Conservation (phyloP, 30 jellyfish, hydroid and myxozoan genomes). For the Nemopilema nomurai region DNA sequence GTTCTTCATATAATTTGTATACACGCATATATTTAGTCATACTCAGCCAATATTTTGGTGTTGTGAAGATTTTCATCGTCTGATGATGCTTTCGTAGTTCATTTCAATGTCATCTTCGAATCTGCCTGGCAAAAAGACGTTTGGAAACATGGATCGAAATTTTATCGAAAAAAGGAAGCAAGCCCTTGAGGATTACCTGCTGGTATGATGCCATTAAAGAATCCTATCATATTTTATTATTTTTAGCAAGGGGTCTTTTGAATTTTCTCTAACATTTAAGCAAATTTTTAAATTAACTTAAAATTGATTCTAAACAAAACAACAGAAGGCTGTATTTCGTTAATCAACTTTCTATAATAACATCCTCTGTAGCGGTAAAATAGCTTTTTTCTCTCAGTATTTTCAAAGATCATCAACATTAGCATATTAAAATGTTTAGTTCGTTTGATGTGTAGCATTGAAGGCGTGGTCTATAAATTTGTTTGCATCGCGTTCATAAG, state of each 20-base stretch:
- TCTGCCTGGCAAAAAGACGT: constrained; percentile 88
- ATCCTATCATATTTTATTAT: neutral
- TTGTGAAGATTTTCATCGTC: neutral
- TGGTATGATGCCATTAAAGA: constrained; percentile 34
- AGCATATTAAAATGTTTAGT: too few species aligned
- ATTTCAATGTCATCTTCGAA: constrained; percentile 52
- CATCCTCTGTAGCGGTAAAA: neutral
- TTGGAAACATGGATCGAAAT: constrained; percentile 90
- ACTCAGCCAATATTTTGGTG: neutral
- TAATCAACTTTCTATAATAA: too few species aligned
- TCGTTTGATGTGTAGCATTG: neutral
- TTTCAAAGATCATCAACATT: too few species aligned
- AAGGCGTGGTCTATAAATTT: neutral
- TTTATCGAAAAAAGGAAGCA: constrained; percentile 87
- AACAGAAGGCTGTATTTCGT: too few species aligned
- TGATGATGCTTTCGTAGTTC: constrained; percentile 20
- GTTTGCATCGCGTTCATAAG: too few species aligned
- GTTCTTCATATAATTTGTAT: too few species aligned
- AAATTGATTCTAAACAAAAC: too few species aligned
- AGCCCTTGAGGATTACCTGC: constrained; percentile 83
- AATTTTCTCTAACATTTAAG: too few species aligned
- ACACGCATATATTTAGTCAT: neutral
- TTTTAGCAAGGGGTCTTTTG: too few species aligned
- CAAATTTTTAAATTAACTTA: too few species aligned
- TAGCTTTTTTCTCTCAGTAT: too few species aligned